Evolutionary conservation across 1,140 invertebrate genomes (phyloP), one percentile per base, ranked within the genome.

Genomic region (Meloidogyne floridensis): DNA sequence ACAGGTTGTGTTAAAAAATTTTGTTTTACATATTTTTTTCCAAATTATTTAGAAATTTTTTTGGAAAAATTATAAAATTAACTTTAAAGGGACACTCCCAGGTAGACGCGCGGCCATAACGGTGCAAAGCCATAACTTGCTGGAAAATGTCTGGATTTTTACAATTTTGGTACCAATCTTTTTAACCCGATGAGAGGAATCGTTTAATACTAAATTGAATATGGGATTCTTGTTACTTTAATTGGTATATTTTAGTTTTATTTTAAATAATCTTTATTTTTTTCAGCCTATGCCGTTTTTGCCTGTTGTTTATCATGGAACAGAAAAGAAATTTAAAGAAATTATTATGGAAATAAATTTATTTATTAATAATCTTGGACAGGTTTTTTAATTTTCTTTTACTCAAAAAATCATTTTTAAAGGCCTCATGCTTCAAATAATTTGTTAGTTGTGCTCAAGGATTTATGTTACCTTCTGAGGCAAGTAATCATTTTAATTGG

Each of bases 371-470:
- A 91, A 93, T 84, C 92, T 94, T 81, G 91, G 92, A 87, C 92
- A 93, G 90, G 82, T 83, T 43, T n/a, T 42, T 75, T 20, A 88
- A 86, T 84, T 20, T 83, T 69, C 51, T 51, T 18, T 13, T 51
- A 81, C 20, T 20, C 1, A 20, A 20, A 20, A 20, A 20, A 0
- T 20, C 0, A 78, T 20, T n/a, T 20, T 32, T n/a, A 9, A 13
- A 72, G 91, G 97, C 97, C 3, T 91, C 99, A 3, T 99, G 96
- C 96, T 3, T 95, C 96, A 54, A 99, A 99, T n/a, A 20, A 91
- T 97, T 99, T 83, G 95, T 99, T 71, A 98, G 96, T 0, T 99
- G 99, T 89, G 95, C 98, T 1, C 98, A 99, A 92, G 98, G 98
- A 0, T 99, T 99, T 89, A 99, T 99, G 98, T 91, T 99, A 74